Percentiles rank a stretch among this genome's conserved stretches.
Conservation (phyloP, 2,888 invertebrate genomes). For the Eueremaeus valkanovi region DNA sequence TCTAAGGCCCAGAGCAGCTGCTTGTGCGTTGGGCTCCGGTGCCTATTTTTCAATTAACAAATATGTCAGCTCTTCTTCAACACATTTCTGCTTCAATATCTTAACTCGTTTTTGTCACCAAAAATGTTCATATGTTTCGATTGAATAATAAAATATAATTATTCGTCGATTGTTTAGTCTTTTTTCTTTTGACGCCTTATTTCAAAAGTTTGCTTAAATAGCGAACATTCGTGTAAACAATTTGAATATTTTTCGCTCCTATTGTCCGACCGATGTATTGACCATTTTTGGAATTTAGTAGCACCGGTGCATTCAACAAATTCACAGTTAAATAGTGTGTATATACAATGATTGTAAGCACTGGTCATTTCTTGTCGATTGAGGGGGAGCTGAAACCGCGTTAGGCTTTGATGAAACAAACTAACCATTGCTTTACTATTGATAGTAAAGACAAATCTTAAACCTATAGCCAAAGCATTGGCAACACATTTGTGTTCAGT, state of each 20-base stretch:
- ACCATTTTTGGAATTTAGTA: constrained; percentile 24
- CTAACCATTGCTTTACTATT: constrained; percentile 24
- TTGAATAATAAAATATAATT: not conserved
- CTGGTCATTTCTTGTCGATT: constrained; percentile 28
- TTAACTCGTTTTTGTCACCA: not conserved
- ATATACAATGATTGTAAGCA: not conserved
- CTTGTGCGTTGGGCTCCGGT: not conserved
- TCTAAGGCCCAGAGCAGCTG: constrained; percentile 27
- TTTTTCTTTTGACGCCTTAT: not conserved
- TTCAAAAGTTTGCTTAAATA: not conserved
- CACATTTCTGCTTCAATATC: not conserved
- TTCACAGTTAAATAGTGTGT: constrained; percentile 13
- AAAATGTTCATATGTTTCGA: not conserved
- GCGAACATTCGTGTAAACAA: not conserved
- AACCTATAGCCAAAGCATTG: constrained; percentile 22
- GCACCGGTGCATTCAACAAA: constrained; percentile 13
- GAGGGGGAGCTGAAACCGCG: not conserved
- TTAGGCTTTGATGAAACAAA: constrained; percentile 21
- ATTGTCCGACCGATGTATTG: constrained; percentile 22
- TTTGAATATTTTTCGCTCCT: not conserved
- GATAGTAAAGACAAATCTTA: constrained; percentile 28
- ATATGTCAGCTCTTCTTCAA: not conserved
- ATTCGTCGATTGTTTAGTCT: no score
- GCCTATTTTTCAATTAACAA: constrained; percentile 8
- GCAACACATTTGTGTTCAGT: constrained; percentile 15